Evolutionary conservation across 1,140 invertebrate species (phyloP), one percentile per base, ranked within the genome.

Genomic region (Panagrolaimus sp.): DNA sequence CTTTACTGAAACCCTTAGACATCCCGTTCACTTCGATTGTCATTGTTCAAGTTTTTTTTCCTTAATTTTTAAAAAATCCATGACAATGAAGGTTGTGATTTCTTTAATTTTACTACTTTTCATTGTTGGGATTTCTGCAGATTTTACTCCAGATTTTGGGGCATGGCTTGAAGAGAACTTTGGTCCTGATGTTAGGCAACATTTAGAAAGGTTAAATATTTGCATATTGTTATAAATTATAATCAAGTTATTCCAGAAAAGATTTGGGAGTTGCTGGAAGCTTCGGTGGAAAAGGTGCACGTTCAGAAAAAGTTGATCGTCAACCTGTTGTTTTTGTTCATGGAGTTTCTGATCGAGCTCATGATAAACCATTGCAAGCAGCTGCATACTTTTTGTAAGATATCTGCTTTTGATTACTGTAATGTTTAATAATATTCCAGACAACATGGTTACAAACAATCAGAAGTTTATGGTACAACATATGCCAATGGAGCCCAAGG

Each of bases 281-380:
- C 0, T 81, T 81, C 52, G 79, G 79, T 32, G 79, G 79, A 46
- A 74, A 71, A 47, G 66, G 65, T n/a, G 47, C 47, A 24, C 14
- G 55, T 21, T 63, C 68, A n/a, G 78, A 81, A 46, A 44, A 58
- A 21, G 24, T 83, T 21, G 63, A 28, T 0, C 68, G 75, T n/a
- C 80, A 81, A 47, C 79, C 79, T 10, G 77, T 81, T 4, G 70
- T 81, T 52, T 83, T 81, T 65, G 80, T 81, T 47, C 72, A 82
- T 71, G 78, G 79, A 45, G 80, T 82, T 9, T 73, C 72, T 14
- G 75, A 81, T 66, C 70, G 68, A 10, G 79, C 79, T 45, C 78
- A 80, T 17, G 81, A 81, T 48, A 78, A 75, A 63, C 81, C 81
- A 75, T 63, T 65, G 32, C 63, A 70, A 52, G 70, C 78, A 5